Evolutionary conservation across 2,113 vertebrate species (phyloP), one percentile per base, ranked within the genome.

Genomic region (Meriones unguiculatus): DNA sequence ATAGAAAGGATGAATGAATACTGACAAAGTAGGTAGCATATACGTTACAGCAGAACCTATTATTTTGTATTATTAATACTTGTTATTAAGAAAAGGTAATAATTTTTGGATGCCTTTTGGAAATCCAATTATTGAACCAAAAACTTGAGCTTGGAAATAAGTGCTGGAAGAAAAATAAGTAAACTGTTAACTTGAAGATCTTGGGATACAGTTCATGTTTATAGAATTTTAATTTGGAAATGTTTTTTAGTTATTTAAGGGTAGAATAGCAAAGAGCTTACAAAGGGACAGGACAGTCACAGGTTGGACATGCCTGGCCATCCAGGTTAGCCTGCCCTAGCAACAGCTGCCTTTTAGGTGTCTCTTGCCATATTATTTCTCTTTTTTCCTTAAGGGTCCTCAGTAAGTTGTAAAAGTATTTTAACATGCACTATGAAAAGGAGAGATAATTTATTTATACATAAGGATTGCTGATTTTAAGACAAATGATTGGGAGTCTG

Each of bases 391-490:
- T 72, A 82, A 89, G 28, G 18, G 41, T 35, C 78, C 67, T 90
- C 46, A 15, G 52, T 64, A 94, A 93, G 81, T 82, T 64, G 2
- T 84, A 89, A 41, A 90, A 20, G 20, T 73, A 3, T 50, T 95
- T 18, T 17, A 89, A 20, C 65, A 65, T 70, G 52, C n/a, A 35
- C 15, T 75, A 24, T 65, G 9, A 78, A 75, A 95, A 82, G 46
- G 24, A 25, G 24, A 75, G 86, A 50, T 67, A 78, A 92, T 77
- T 96, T 94, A 89, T 94, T 97, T 97, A 62, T 95, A 92, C 72
- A 91, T 84, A 17, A 24, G 76, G 3, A 89, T 59, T 90, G 28
- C n/a, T 92, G 7, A 93, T 95, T 91, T 14, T 78, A 15, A 35
- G 75, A 87, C 75, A 52, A 90, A 32, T 93, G 81, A 89, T 78